Conservation (phyloP, 2,888 invertebrate species). For the Cheilosia pagana region DNA sequence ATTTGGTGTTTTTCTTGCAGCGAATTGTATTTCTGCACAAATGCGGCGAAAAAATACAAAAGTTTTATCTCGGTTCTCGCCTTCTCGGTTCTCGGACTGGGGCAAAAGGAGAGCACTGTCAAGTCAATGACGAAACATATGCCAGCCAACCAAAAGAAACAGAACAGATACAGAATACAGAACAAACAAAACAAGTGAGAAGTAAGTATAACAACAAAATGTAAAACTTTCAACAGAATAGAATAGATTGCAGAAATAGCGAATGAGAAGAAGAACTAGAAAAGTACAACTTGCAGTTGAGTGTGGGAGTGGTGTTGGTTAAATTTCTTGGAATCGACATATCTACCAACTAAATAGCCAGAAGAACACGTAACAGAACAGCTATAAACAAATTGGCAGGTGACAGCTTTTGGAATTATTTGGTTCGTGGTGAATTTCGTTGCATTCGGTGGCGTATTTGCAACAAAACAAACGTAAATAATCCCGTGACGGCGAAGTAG, state of each 20-base stretch:
- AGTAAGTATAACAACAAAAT: too few relatives aligned
- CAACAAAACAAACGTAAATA: neutral
- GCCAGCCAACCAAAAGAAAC: conserved; percentile 49
- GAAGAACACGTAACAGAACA: too few relatives aligned
- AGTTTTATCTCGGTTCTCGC: too few relatives aligned
- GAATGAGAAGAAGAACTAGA: neutral
- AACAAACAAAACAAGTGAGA: neutral
- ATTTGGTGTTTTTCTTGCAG: conserved; percentile 27
- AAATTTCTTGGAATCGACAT: too few relatives aligned
- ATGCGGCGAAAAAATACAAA: conserved; percentile 51
- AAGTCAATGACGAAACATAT: conserved; percentile 17
- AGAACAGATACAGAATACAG: conserved; percentile 44
- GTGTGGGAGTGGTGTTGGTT: too few relatives aligned
- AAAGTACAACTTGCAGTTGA: neutral
- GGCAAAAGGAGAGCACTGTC: conserved; percentile 20
- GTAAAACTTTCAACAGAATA: too few relatives aligned
- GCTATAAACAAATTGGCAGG: too few relatives aligned
- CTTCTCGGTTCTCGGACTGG: neutral
- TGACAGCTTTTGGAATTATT: neutral
- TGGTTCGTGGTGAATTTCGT: neutral
- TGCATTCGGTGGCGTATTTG: neutral
- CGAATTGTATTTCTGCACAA: conserved; percentile 61
- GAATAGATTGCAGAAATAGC: neutral
- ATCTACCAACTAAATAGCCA: too few relatives aligned
- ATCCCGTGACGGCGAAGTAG: neutral